Evolutionary conservation across 2,113 vertebrate genomes (phyloP).

Genomic region (Bostrychus sinensis): DNA sequence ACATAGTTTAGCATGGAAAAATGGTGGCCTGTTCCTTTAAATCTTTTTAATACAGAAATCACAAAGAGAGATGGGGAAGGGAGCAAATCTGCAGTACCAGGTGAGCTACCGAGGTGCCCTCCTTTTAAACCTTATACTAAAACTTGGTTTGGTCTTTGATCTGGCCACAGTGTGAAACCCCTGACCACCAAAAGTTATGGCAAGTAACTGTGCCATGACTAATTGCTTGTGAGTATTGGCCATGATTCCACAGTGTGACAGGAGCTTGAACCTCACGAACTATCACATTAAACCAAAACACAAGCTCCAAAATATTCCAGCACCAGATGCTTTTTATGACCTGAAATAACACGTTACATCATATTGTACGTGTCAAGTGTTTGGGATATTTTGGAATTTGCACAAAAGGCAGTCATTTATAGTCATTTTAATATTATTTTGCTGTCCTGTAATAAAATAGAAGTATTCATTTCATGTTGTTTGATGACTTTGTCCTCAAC

Average conservation of each 20-base stretch:
- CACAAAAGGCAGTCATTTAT: background rate
- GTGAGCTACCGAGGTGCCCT: no score
- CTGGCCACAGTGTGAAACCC: no score
- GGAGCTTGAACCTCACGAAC: background rate
- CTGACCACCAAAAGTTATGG: no score
- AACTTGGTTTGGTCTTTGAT: no score
- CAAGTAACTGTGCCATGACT: no score
- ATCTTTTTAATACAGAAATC: no score
- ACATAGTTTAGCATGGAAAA: no score
- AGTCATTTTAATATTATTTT: background rate
- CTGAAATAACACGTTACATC: background rate
- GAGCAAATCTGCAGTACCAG: no score
- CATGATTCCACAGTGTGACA: background rate
- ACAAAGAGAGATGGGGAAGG: no score
- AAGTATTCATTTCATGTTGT: background rate
- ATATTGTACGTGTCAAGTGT: background rate
- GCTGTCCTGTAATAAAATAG: background rate
- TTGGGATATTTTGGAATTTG: background rate
- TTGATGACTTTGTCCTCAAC: background rate
- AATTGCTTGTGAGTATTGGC: background rate
- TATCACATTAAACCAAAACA: background rate
- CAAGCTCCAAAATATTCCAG: background rate
- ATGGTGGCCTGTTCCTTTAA: no score
- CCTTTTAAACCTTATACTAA: no score
- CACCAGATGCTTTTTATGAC: background rate